Percentiles rank a stretch among this genome's conserved stretches.
These are phyloP conservation scores for Pluvianellus socialis DNA, from an alignment of 2,113 vertebrate species.

Conservation along the genomic window DNA sequence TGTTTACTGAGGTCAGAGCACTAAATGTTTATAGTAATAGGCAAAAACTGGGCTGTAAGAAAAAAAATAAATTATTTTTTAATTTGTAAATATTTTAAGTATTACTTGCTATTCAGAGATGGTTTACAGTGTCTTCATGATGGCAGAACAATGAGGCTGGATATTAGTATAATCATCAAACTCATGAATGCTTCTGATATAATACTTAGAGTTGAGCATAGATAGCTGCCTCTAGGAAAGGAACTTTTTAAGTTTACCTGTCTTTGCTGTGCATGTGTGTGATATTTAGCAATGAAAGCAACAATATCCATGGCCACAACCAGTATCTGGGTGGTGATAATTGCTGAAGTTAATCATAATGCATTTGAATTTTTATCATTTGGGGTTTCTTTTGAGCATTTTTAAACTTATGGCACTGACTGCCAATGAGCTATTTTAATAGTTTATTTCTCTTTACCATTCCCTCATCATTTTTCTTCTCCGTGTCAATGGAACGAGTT, in stretches of 20 bases:
- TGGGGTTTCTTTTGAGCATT: neutral
- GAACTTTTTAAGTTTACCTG: neutral
- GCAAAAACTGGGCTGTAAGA: neutral
- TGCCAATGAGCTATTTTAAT: neutral
- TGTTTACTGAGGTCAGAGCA: neutral
- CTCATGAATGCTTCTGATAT: neutral
- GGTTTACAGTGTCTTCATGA: neutral
- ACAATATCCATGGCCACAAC: neutral
- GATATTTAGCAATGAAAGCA: neutral
- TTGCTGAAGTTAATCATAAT: neutral
- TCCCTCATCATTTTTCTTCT: neutral
- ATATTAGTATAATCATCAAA: neutral
- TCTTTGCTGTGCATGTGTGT: neutral
- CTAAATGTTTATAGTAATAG: neutral
- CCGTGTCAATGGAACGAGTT: neutral
- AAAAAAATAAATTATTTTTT: neutral
- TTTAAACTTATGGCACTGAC: neutral
- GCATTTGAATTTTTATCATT: neutral
- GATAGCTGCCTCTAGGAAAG: neutral
- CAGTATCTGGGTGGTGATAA: neutral
- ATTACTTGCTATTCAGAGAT: neutral
- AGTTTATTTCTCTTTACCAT: neutral
- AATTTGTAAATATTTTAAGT: neutral
- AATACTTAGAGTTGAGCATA: neutral
- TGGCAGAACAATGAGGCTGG: neutral